Conservation (phyloP, 92 coral and sea anemone genomes). For the Desmophyllum pertusum region DNA sequence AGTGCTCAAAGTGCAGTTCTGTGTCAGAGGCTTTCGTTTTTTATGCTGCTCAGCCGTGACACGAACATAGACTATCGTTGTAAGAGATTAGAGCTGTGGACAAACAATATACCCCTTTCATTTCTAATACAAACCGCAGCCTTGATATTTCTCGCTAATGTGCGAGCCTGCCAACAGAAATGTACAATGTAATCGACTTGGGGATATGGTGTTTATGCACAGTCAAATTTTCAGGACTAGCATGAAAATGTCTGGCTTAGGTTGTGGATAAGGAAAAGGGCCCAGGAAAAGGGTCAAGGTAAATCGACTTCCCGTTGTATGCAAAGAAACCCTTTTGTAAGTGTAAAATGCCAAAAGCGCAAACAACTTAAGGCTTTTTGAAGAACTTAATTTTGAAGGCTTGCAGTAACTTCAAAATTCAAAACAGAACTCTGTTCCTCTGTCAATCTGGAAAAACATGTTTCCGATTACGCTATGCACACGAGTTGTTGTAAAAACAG, state of each 20-base stretch:
- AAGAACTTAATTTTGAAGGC: background rate
- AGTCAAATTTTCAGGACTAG: too few species aligned
- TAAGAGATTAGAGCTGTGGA: background rate
- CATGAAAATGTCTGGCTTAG: too few species aligned
- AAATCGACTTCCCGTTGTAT: background rate
- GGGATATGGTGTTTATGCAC: too few species aligned
- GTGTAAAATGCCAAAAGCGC: background rate
- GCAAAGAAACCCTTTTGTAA: background rate
- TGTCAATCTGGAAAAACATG: background rate
- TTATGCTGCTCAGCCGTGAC: background rate
- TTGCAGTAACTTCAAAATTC: background rate
- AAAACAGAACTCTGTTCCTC: background rate
- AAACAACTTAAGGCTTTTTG: background rate
- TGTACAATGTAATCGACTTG: too few species aligned
- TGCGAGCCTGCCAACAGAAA: too few species aligned
- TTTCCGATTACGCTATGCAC: conserved; percentile 6
- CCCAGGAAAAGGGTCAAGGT: too few species aligned
- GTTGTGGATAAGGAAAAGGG: too few species aligned
- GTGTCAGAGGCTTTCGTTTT: background rate
- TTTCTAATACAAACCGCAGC: too few species aligned
- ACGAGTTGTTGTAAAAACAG: conserved; percentile 4
- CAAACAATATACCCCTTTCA: background rate
- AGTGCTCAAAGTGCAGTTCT: background rate
- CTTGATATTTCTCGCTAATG: too few species aligned
- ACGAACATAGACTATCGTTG: background rate